Base-by-base conservation (phyloP, 2,888 invertebrate genomes). In the Dendrolimus pini region DNA sequence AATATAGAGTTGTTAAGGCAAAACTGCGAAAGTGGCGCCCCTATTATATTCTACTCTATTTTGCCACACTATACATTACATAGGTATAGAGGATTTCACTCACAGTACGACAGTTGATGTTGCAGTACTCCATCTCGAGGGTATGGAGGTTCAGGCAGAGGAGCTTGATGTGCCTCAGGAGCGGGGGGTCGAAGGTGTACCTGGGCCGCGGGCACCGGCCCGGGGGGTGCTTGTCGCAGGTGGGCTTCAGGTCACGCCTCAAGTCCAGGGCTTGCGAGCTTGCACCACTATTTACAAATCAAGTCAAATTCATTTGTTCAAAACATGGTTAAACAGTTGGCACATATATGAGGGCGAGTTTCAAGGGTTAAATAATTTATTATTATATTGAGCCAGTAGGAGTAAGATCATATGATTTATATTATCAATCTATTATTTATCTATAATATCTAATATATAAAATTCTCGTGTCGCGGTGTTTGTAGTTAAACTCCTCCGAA, bases 91-190 rank as follows among this genome's bases (percentile, higher is more conserved):
- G 30, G 30, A 30, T 30, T 30, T 6, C 10, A 78, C 80, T 79
- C 61, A 92, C 92, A 60, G 75, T 78, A 12, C 75, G 76, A 58
- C 85, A 89, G 67, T 92, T 83, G 30, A 93, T 83, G 59, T 89
- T 84, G 71, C 91, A 92, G 61, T 91, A 83, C 59, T 93, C 92
- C 13, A 93, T 65, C 0, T 76, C 73, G 12, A 93, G 76, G 10
- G 83, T 75, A 1, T 83, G 82, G 0, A 93, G 75, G 12, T 77
- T 69, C 1, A 72, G 65, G 62, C 93, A 93, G 10, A 65, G 78
- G 52, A 10, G 9, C 9, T 10, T 47, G 47, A 47, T 9, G 12
- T 47, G 9, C 6, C 12, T 47, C 12, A 47, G 47, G 2, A 47
- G 47, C 9, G 9, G 12, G 9, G 12, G 12, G 47, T 47, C 47